These are phyloP conservation scores for Chamaetylas fuelleborni DNA, from an alignment of 2,113 vertebrate species.

Conservation along the genomic window DNA sequence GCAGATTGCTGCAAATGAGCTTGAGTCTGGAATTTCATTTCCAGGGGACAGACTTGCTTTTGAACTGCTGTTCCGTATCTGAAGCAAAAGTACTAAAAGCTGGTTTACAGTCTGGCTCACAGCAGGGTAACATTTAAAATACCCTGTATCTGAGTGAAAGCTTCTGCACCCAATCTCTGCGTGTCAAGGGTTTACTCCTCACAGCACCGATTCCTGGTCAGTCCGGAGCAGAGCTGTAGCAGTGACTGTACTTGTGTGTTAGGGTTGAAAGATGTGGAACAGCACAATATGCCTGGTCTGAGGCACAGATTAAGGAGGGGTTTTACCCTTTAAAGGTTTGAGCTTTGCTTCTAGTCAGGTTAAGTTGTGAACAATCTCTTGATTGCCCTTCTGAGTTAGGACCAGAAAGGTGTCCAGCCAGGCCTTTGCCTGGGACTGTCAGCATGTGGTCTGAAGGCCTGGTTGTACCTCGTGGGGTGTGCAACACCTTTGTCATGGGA, in stretches of 20 bases:
- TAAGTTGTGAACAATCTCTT: not conserved
- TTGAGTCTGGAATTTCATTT: not conserved
- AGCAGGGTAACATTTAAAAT: not conserved
- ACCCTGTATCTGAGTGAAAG: not conserved
- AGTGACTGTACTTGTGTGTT: not conserved
- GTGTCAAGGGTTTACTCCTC: not conserved
- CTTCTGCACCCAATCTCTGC: not conserved
- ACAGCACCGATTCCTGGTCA: not conserved
- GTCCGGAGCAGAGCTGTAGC: not conserved
- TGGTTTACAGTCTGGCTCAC: not conserved
- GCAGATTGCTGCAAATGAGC: not conserved
- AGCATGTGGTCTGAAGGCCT: not conserved
- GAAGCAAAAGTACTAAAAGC: not conserved
- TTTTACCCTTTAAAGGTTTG: not conserved
- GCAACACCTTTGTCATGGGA: rapidly evolving
- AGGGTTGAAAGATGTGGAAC: not conserved
- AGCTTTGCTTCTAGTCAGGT: not conserved
- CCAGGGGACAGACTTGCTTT: rapidly evolving
- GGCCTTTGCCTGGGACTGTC: not conserved
- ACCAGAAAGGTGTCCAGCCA: not conserved
- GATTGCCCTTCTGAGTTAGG: not conserved
- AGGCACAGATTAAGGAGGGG: not conserved
- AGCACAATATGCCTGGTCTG: not conserved
- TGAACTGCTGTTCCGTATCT: not conserved
- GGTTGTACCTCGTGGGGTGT: not conserved